Evolutionary conservation across 2,797 vertebrate genomes (phyloP), one percentile per base, ranked within the genome.

Genomic region (Rhincodon typus): DNA sequence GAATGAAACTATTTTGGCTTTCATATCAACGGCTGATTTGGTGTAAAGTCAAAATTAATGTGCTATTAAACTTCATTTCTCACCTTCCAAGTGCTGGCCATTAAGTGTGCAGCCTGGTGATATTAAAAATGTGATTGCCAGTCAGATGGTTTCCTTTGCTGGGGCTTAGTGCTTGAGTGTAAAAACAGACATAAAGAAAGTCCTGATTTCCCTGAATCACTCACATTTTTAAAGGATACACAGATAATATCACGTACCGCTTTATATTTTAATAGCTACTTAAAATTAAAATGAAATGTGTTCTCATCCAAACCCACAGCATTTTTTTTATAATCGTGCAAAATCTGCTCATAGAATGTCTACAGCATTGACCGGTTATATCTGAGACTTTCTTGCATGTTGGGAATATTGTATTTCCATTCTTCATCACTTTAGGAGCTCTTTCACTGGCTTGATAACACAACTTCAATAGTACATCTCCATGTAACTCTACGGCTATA

Each of bases 281-380:
- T n/a, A n/a, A n/a, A n/a, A n/a, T 38, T n/a, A 72, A 94, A 94
- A 25, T 66, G 42, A 19, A 8, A 66, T 57, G 34, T 94, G 4
- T 72, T 72, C 38, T 94, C 42, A 50, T 94, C 30, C 66, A 72
- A 94, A 72, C 25, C 67, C 38, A 74, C 53, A 3, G 42, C 42
- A 94, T 30, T 94, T 72, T 50, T 72, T 72, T 30, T 25, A 72
- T 42, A 72, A 23, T 30, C 42, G 23, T 23, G 38, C 62, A 94
- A 94, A 15, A 94, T 74, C 93, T 94, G 93, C 67, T 94, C 67
- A 74, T 53, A 94, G 17, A 27, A 74, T 5, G 38, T 94, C 25
- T 94, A 30, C 94, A 25, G 62, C 42, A 23, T 93, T 94, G 70
- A 53, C 27, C 0, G 15, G 30, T 74, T 30, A 46, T 15, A 94